A percentile compares a stretch with the other conserved stretches of the same genome.
These are phyloP conservation scores for Meandrina meandrites DNA, from an alignment of 92 coral and sea anemone genomes.

Conservation along the genomic window DNA sequence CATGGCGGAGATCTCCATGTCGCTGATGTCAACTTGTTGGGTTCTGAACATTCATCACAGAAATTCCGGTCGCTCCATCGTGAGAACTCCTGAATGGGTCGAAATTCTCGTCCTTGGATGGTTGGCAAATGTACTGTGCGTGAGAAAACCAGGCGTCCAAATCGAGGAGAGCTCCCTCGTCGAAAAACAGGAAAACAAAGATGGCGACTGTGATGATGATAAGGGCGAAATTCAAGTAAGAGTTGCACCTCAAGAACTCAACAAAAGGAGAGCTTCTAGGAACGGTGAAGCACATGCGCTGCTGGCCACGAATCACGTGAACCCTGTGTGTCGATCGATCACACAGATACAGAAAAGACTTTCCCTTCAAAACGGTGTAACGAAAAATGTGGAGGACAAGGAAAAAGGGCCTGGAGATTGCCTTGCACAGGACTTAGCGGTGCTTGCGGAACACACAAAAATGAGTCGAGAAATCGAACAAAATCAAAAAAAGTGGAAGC, in stretches of 20 bases:
- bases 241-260: conserved; percentile 20
- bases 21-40: conserved; percentile 88
- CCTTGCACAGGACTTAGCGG: conserved; percentile 29
- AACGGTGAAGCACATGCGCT: conserved; percentile 57
- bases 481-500: conserved; percentile 78
- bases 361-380: conserved; percentile 17
- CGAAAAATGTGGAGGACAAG: background rate
- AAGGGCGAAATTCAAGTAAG: conserved; percentile 18
- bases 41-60: conserved; percentile 83
- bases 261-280: conserved; percentile 34
- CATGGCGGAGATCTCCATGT: conserved; percentile 84
- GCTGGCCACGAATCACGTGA: conserved; percentile 60
- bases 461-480: conserved; percentile 59
- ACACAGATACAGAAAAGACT: conserved; percentile 62
- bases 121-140: conserved; percentile 67
- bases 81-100: conserved; percentile 67
- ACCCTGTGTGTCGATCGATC: conserved; percentile 73
- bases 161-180: conserved; percentile 8
- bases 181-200: conserved; percentile 43
- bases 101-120: conserved; percentile 65
- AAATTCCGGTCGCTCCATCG: conserved; percentile 70
- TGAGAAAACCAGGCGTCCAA: conserved; percentile 57
- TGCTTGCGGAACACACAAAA: conserved; percentile 58
- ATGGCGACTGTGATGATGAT: background rate
- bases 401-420: conserved; percentile 24